Conservation (phyloP, 2,797 vertebrate species). For the Zenarchopterus dispar region DNA sequence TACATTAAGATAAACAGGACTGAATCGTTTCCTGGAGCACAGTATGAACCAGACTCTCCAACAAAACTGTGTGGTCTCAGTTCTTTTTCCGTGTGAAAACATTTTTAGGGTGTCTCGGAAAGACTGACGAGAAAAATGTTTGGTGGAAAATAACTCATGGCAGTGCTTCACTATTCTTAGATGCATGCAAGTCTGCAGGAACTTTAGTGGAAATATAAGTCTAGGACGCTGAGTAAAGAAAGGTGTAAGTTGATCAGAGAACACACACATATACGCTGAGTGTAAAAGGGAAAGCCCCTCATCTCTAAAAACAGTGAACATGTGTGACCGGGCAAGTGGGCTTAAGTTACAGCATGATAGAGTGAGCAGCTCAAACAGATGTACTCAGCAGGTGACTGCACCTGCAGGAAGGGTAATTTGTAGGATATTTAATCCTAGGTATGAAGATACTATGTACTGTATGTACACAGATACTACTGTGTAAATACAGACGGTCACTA, state of each 20-base stretch:
- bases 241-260: slow-evolving; percentile 50
- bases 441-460: slow-evolving; percentile 1
- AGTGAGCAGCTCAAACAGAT: slow-evolving; percentile 63
- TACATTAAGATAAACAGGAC: no score
- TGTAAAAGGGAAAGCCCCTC: slow-evolving; percentile 70
- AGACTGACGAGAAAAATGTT: not conserved
- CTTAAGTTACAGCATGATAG: slow-evolving; percentile 62
- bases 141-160: not conserved
- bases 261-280: slow-evolving; percentile 32
- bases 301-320: slow-evolving; percentile 50
- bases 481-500: not conserved
- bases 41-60: no score
- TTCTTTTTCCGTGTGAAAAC: no score
- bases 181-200: slow-evolving; percentile 4
- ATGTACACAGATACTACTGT: slow-evolving; percentile 15
- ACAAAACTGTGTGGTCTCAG: no score
- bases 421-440: slow-evolving; percentile 42
- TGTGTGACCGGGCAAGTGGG: slow-evolving; percentile 36
- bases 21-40: no score
- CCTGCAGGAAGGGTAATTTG: slow-evolving; percentile 56
- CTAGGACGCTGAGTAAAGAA: slow-evolving; percentile 41
- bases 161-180: slow-evolving; percentile 31
- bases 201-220: slow-evolving; percentile 46
- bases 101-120: no score
- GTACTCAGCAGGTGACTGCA: slow-evolving; percentile 53